Conservation (phyloP, 2,797 vertebrate genomes). For the Pantherophis alleghaniensis region DNA sequence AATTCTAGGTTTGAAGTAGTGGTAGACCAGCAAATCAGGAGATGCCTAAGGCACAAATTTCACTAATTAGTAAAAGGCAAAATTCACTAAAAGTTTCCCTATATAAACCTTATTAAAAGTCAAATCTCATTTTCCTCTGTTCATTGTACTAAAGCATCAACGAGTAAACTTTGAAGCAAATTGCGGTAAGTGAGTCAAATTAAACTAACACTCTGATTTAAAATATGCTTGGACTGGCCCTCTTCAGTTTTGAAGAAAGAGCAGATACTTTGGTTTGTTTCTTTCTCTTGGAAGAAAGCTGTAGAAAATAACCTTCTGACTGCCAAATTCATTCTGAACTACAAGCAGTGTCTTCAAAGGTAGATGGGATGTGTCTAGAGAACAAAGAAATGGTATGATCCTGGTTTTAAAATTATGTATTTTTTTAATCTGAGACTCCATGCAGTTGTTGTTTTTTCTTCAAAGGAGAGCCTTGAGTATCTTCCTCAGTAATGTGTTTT, state of each 20-base stretch:
- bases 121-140: background rate
- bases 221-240: background rate
- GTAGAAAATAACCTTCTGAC: background rate
- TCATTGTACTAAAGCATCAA: background rate
- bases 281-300: background rate
- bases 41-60: background rate
- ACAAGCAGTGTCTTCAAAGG: background rate
- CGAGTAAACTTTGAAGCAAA: background rate
- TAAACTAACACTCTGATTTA: background rate
- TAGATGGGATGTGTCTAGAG: background rate
- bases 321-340: too few relatives aligned
- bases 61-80: background rate
- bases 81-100: background rate
- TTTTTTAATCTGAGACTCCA: background rate
- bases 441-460: background rate
- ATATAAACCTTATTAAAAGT: background rate
- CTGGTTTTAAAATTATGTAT: background rate
- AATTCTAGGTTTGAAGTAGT: background rate
- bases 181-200: background rate
- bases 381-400: background rate
- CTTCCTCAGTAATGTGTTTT: background rate
- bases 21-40: background rate
- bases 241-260: background rate
- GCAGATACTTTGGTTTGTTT: background rate
- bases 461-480: background rate